phyloP scores from a whole-genome alignment of 2,113 vertebrate species.

The Pseudorhombus dupliciocellatus region DNA sequence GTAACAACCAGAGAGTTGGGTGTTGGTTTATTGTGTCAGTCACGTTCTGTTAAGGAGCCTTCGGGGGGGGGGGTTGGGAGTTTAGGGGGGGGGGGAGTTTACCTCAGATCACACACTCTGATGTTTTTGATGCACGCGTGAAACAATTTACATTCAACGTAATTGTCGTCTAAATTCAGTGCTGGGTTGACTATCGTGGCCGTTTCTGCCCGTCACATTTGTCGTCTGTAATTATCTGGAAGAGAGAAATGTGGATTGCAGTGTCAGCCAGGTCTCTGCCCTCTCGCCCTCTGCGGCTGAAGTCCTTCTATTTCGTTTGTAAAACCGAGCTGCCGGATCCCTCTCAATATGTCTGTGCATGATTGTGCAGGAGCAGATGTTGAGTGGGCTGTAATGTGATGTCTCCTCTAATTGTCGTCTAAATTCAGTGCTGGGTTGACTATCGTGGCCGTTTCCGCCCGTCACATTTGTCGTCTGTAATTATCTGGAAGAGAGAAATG shows the following conservation, averaged over 20 bases:
- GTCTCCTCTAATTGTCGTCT: neutral
- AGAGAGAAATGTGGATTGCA: conserved; percentile 8
- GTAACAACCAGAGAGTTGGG: neutral
- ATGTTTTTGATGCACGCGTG: neutral
- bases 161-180: neutral
- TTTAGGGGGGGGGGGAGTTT: too few species aligned
- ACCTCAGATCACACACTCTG: neutral
- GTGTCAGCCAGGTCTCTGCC: neutral
- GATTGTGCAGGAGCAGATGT: conserved; percentile 29
- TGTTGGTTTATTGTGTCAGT: neutral
- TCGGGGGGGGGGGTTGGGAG: too few species aligned
- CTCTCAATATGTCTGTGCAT: conserved; percentile 22
- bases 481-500: conserved; percentile 8
- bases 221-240: conserved; percentile 15
- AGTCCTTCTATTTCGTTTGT: neutral
- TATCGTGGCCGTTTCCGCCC: neutral
- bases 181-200: neutral
- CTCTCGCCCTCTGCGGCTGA: neutral
- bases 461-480: conserved; percentile 7
- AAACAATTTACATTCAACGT: neutral
- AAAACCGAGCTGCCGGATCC: neutral
- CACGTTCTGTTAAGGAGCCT: too few species aligned
- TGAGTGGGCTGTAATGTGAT: conserved; percentile 23
- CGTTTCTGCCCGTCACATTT: neutral
- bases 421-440: neutral